These are phyloP conservation scores for Diceros bicornis DNA, from an alignment of 2,797 vertebrate genomes.

Conservation along the genomic window DNA sequence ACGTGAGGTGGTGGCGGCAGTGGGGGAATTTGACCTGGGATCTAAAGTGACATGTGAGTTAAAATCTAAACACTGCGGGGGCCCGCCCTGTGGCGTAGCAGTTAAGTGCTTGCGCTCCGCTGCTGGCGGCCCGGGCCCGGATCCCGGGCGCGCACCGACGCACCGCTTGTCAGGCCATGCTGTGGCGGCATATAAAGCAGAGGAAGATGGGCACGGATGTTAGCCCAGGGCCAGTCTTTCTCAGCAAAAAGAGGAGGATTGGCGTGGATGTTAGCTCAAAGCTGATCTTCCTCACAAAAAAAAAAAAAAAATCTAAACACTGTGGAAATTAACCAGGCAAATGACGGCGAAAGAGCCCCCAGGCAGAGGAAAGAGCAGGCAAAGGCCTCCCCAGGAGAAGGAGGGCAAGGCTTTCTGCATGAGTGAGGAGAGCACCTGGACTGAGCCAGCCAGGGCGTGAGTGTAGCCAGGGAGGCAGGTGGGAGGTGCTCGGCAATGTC, in stretches of 20 bases:
- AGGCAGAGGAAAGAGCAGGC: not conserved
- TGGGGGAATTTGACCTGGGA: not conserved
- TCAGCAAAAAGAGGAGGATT: too few species aligned
- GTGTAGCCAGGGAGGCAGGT: accelerated
- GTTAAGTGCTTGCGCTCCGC: too few species aligned
- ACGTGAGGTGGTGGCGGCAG: accelerated
- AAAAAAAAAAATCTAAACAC: not conserved
- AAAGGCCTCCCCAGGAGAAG: not conserved
- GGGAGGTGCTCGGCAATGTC: accelerated
- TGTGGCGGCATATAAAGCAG: too few species aligned
- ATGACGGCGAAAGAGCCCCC: not conserved
- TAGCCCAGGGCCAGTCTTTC: too few species aligned
- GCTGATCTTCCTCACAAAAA: too few species aligned
- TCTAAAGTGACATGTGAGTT: not conserved
- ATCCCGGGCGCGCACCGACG: too few species aligned
- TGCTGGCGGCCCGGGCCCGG: too few species aligned
- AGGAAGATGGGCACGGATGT: too few species aligned
- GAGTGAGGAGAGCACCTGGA: not conserved
- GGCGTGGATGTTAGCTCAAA: too few species aligned
- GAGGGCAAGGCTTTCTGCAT: too few species aligned
- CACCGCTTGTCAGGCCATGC: too few species aligned
- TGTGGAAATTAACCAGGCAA: not conserved
- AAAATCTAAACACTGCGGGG: not conserved
- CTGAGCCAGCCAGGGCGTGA: not conserved
- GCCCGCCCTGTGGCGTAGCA: too few species aligned